Percentiles rank a stretch among this genome's conserved stretches.
These are phyloP conservation scores for Apus apus DNA, from an alignment of 2,113 vertebrate species.

Conservation along the genomic window DNA sequence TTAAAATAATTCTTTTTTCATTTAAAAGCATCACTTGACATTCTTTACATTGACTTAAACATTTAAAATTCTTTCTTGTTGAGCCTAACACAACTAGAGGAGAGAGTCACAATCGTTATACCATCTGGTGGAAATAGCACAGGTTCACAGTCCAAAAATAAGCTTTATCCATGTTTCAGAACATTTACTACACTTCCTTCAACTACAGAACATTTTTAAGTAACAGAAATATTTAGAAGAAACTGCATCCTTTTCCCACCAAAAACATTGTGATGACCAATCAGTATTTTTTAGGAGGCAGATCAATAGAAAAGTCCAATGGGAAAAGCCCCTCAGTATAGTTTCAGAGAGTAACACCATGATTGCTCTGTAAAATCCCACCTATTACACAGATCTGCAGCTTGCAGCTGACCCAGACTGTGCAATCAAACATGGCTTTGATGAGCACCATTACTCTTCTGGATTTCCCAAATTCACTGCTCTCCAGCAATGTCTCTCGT, in stretches of 20 bases:
- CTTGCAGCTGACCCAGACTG: neutral
- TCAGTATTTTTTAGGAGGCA: neutral
- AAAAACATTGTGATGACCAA: fast-evolving
- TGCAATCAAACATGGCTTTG: neutral
- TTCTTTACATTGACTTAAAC: neutral
- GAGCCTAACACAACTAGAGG: neutral
- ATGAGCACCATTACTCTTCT: neutral
- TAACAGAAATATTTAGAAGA: neutral
- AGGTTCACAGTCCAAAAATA: neutral
- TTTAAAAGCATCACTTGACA: neutral
- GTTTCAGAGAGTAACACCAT: neutral
- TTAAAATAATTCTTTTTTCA: neutral
- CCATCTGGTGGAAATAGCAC: neutral
- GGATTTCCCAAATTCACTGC: neutral
- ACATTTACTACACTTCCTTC: neutral
- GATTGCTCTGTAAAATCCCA: neutral
- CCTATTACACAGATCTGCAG: neutral
- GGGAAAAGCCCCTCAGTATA: neutral
- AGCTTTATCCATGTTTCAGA: neutral
- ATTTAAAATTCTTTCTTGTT: neutral
- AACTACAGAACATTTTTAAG: neutral
- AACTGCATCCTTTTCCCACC: neutral
- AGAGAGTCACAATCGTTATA: neutral
- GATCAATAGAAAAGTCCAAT: neutral
- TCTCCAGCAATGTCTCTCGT: neutral